phyloP scores from a whole-genome alignment of 2,113 vertebrate species.

The Gobiocypris rarus region DNA sequence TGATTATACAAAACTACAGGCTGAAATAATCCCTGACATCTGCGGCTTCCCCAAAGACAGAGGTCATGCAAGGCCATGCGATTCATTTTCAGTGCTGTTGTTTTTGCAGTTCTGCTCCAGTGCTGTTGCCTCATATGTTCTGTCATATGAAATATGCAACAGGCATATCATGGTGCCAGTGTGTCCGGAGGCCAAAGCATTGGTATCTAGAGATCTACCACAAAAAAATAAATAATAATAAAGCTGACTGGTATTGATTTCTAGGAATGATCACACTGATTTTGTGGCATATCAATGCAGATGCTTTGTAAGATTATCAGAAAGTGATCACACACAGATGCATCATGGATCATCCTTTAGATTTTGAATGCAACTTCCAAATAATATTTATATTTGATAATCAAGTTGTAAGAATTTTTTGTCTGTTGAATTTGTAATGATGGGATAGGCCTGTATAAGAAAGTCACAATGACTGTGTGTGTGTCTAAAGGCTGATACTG shows the following conservation, averaged over 20 bases:
- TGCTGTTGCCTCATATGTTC: not conserved
- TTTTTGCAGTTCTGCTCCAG: slow-evolving; percentile 4
- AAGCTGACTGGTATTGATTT: slow-evolving; percentile 44
- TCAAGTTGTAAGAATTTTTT: not conserved
- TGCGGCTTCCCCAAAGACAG: not conserved
- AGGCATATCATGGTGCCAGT: slow-evolving; percentile 11
- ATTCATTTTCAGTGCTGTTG: slow-evolving; percentile 21
- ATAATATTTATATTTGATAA: not conserved
- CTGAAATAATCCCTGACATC: not conserved
- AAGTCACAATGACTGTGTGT: not conserved
- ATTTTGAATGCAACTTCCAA: not conserved
- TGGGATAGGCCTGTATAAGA: not conserved
- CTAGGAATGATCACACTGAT: slow-evolving; percentile 16
- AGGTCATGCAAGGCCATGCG: slow-evolving; percentile 19
- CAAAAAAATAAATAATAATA: slow-evolving; percentile 13
- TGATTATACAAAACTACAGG: not conserved
- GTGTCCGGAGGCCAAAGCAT: not conserved
- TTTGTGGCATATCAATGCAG: not conserved
- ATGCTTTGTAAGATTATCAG: not conserved
- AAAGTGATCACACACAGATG: not conserved
- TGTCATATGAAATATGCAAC: slow-evolving; percentile 34
- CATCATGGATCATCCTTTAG: not conserved
- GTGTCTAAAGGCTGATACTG: slow-evolving; percentile 4
- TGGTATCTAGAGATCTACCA: slow-evolving; percentile 14
- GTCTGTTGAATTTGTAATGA: not conserved